Conservation (phyloP, 2,797 vertebrate species). For the Coregonus suidteri region DNA sequence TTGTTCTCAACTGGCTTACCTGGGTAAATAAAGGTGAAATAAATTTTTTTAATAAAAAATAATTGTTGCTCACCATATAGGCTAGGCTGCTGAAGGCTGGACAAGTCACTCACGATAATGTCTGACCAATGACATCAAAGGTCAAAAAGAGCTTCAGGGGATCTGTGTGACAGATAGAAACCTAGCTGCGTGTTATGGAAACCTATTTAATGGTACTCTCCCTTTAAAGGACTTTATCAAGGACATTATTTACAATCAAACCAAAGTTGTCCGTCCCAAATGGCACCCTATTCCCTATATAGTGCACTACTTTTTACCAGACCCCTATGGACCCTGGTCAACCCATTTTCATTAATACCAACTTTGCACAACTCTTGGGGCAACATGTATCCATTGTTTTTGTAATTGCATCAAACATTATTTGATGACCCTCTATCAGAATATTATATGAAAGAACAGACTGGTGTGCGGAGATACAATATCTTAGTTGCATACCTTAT, state of each 20-base stretch:
- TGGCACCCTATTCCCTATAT: too few species aligned
- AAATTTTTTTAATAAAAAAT: too few species aligned
- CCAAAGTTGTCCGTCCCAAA: too few species aligned
- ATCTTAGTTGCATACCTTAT: background rate
- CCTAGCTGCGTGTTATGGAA: background rate
- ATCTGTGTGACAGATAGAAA: background rate
- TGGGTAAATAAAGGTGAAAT: too few species aligned
- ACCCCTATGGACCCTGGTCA: too few species aligned
- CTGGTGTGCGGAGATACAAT: background rate
- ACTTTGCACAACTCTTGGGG: too few species aligned
- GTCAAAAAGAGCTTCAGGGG: background rate
- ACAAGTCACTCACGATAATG: background rate
- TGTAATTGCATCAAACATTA: constrained; percentile 52
- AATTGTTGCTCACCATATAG: background rate
- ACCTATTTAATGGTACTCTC: background rate
- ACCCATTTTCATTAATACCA: too few species aligned
- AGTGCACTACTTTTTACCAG: too few species aligned
- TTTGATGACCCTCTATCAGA: constrained; percentile 51
- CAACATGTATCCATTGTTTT: too few species aligned
- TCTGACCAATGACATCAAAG: background rate
- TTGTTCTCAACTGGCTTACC: too few species aligned
- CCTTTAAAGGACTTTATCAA: background rate
- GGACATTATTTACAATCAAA: too few species aligned
- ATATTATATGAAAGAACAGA: constrained; percentile 26
- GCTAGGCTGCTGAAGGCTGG: background rate